Evolutionary conservation across 92 coral and sea anemone species (phyloP), one percentile per base, ranked within the genome.

Genomic region (Siderastrea siderea): DNA sequence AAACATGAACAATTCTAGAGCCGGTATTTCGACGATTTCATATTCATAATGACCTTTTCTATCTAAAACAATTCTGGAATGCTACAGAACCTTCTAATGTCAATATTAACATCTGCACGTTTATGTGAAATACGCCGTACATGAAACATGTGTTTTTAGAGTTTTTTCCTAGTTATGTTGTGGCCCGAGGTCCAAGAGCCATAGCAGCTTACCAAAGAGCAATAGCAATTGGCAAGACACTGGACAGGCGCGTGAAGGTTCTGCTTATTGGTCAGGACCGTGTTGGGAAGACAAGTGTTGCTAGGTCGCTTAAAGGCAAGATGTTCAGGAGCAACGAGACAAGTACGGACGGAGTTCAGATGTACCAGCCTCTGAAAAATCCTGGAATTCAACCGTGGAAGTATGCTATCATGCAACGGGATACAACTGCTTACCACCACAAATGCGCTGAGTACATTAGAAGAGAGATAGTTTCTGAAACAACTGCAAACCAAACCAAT

Each of bases 281-380:
- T 5, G 78, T 73, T 12, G 78, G 78, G 8, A 73, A 73, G 78
- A 73, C 78, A 10, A 73, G 78, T n/a, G 7, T 73, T 49, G 61
- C 3, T 4, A 73, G 55, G 17, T 44, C 78, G 8, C 78, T 73
- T 5, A 73, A 73, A 53, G 78, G 78, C 14, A 17, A 71, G 16
- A 19, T 46, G 16, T 79, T 79, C 26, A 14, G 52, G 19, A 47
- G 9, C 0, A 48, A 79, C 6, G 84, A 79, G 62, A 59, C 66
- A 43, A 79, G 84, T 13, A 79, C 84, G 7, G 74, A 79, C 47
- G 84, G 84, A 64, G 84, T 79, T 0, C 72, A 63, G 44, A 79
- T 79, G 72, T 47, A 64, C 38, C 26, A n/a, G 16, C 84, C 84
- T 0, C 12, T 79, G 6, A 64, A 63, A 46, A 64, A 79, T 47